Evolutionary conservation across 2,888 invertebrate genomes (phyloP).

Genomic region (Archips xylosteana): DNA sequence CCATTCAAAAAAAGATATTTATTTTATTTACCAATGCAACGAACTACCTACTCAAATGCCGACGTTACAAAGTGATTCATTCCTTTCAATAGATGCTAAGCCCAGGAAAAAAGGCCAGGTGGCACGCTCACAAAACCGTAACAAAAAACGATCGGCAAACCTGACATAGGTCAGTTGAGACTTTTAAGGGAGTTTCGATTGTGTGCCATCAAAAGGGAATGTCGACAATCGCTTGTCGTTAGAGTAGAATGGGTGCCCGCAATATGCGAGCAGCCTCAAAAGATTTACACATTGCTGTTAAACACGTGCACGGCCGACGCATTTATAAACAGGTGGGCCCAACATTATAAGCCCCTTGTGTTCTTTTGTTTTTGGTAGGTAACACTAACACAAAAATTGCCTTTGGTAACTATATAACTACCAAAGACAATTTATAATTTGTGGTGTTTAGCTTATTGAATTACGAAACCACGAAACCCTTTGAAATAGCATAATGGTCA

Average conservation of each 20-base stretch:
- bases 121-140: constrained; percentile 72
- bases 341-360: constrained; percentile 46
- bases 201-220: constrained; percentile 53
- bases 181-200: constrained; percentile 56
- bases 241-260: constrained; percentile 58
- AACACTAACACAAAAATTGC: neutral
- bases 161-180: constrained; percentile 52
- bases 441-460: neutral
- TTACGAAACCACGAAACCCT: neutral
- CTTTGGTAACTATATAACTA: neutral
- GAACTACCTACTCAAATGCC: constrained; percentile 58
- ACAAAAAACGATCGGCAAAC: constrained; percentile 70
- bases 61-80: constrained; percentile 72
- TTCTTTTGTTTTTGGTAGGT: constrained; percentile 25
- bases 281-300: constrained; percentile 70
- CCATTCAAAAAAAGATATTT: constrained; percentile 8
- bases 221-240: constrained; percentile 63
- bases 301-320: constrained; percentile 77
- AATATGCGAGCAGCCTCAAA: constrained; percentile 67
- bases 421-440: neutral
- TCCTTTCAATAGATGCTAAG: constrained; percentile 71
- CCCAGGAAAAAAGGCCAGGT: constrained; percentile 81
- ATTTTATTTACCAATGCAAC: constrained; percentile 50
- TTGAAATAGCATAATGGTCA: neutral
- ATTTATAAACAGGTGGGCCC: constrained; percentile 77